These are phyloP conservation scores for Pelobates cultripes DNA, from an alignment of 2,797 vertebrate species.

Conservation along the genomic window DNA sequence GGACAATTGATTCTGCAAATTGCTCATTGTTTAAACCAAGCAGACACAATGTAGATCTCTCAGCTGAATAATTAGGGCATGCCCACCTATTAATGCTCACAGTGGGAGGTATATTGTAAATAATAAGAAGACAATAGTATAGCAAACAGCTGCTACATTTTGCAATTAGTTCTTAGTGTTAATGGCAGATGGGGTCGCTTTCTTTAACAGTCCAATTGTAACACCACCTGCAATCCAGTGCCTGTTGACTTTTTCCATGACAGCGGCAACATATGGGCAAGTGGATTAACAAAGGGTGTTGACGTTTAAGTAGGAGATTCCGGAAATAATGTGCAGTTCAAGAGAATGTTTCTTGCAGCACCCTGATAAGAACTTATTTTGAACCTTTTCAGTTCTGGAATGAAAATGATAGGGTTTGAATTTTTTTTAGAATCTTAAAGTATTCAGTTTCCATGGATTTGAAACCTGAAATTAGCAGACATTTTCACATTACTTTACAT, in stretches of 20 bases:
- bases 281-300: background rate
- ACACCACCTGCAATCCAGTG: slow-evolving; percentile 6
- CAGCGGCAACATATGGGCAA: background rate
- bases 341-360: background rate
- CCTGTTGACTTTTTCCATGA: too few relatives aligned
- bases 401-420: background rate
- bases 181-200: background rate
- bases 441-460: too few relatives aligned
- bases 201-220: background rate
- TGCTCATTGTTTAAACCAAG: too few relatives aligned
- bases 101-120: background rate
- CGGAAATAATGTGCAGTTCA: too few relatives aligned
- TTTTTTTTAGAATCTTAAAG: too few relatives aligned
- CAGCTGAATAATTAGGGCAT: background rate
- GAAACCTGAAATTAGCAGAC: too few relatives aligned
- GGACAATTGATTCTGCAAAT: too few relatives aligned
- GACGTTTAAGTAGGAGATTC: background rate
- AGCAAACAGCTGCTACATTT: background rate
- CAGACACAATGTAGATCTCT: too few relatives aligned
- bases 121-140: slow-evolving; percentile 3
- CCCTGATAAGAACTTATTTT: too few relatives aligned
- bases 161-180: slow-evolving; percentile 1
- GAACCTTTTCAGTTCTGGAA: background rate
- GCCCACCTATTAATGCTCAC: background rate
- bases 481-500: too few relatives aligned